A percentile compares a stretch with the other conserved stretches of the same genome.
These are phyloP conservation scores for Altica lythri DNA, from an alignment of 2,888 invertebrate species.

Conservation along the genomic window DNA sequence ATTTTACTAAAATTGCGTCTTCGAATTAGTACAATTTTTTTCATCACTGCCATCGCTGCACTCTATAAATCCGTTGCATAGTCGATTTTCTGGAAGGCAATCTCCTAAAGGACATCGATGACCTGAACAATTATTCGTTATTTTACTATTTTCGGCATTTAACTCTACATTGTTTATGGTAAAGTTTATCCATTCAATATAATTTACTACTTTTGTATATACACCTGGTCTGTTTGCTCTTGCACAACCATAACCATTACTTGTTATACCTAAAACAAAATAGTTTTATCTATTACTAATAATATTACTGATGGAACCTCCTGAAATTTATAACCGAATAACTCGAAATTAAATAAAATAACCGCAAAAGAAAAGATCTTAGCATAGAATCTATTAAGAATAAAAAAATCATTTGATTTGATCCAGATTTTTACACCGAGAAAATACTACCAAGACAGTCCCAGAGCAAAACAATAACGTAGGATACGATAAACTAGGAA, in stretches of 20 bases:
- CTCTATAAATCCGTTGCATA: constrained; percentile 79
- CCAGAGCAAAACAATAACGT: too few species aligned
- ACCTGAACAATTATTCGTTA: constrained; percentile 62
- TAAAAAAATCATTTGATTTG: too few species aligned
- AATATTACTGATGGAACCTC: too few species aligned
- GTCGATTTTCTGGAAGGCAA: constrained; percentile 70
- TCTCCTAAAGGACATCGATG: constrained; percentile 78
- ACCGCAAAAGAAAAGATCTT: too few species aligned
- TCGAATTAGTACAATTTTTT: constrained; percentile 60
- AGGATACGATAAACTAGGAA: too few species aligned
- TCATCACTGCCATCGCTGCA: constrained; percentile 79
- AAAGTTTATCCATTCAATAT: constrained; percentile 72
- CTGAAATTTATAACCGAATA: too few species aligned
- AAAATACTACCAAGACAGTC: too few species aligned
- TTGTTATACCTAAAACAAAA: constrained; percentile 67
- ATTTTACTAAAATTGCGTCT: not conserved
- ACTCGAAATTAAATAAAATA: too few species aligned
- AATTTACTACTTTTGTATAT: constrained; percentile 79
- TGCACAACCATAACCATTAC: constrained; percentile 81
- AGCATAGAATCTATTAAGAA: too few species aligned
- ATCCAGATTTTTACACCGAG: too few species aligned
- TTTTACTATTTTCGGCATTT: constrained; percentile 31
- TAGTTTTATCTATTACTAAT: not conserved
- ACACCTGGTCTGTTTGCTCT: constrained; percentile 79
- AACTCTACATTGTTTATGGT: constrained; percentile 55